phyloP scores from a whole-genome alignment of 2,797 vertebrate species.

The Anguilla obscura region DNA sequence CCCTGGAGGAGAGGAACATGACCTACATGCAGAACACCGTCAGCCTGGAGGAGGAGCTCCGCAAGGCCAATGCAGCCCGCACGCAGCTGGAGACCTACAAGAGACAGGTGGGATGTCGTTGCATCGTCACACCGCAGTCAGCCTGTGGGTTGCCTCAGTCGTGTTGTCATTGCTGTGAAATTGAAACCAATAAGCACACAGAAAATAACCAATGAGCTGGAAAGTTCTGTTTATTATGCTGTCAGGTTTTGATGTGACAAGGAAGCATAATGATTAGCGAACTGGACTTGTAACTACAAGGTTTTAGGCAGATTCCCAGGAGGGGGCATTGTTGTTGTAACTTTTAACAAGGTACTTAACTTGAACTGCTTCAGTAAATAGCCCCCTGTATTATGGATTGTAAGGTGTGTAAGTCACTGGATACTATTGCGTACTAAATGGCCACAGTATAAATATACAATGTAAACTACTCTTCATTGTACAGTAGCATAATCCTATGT shows the following conservation, averaged over 20 bases:
- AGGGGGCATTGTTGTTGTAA: too few species aligned
- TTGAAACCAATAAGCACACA: not conserved
- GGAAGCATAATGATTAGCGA: too few species aligned
- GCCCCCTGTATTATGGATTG: too few species aligned
- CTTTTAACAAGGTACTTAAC: too few species aligned
- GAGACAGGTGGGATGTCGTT: conserved; percentile 76
- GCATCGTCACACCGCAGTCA: not conserved
- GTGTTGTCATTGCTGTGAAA: not conserved
- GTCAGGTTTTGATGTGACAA: not conserved
- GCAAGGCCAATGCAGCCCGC: conserved; percentile 92
- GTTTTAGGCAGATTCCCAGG: too few species aligned
- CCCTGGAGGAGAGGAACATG: conserved; percentile 93
- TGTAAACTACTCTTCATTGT: not conserved
- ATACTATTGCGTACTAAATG: not conserved
- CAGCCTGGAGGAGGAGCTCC: conserved; percentile 92
- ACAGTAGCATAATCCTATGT: not conserved
- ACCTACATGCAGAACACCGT: conserved; percentile 97
- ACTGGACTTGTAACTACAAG: too few species aligned
- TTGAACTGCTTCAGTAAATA: not conserved
- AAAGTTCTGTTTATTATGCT: not conserved
- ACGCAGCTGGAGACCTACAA: conserved; percentile 93
- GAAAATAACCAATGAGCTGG: not conserved
- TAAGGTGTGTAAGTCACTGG: not conserved
- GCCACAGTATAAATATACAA: too few species aligned
- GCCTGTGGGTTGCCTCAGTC: not conserved